A percentile compares a stretch with the other conserved stretches of the same genome.
Evolutionary conservation across 2,113 vertebrate species (phyloP).

Genomic region (Pseudorectes ferrugineus): DNA sequence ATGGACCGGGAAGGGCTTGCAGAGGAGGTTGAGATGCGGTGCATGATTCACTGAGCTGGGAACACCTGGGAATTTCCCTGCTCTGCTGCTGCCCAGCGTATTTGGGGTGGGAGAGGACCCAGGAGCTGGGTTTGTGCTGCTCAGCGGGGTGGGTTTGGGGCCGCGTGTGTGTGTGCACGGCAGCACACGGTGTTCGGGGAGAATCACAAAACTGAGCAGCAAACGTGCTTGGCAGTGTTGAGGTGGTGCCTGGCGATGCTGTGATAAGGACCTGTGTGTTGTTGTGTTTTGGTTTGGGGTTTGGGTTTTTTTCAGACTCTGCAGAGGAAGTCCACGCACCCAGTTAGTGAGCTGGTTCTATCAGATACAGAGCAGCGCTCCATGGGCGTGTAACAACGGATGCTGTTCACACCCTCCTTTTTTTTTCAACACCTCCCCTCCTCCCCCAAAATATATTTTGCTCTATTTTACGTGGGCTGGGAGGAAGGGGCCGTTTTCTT

Average conservation of each 20-base stretch:
- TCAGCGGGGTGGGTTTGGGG: neutral
- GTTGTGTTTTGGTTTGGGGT: slow-evolving; percentile 46
- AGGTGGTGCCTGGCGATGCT: slow-evolving; percentile 5
- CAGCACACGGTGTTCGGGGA: neutral
- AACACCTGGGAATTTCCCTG: neutral
- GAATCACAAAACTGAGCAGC: neutral
- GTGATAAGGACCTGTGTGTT: neutral
- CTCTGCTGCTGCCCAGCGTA: neutral
- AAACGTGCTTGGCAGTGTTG: neutral
- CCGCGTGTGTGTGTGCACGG: neutral
- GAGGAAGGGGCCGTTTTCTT: slow-evolving; percentile 43
- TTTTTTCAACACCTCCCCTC: slow-evolving; percentile 28
- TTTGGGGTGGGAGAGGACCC: neutral
- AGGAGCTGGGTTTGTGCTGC: neutral
- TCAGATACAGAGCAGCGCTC: slow-evolving; percentile 46
- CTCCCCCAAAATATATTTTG: slow-evolving; percentile 32
- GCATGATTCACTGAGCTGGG: neutral
- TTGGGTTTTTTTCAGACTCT: neutral
- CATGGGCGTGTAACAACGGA: slow-evolving; percentile 56
- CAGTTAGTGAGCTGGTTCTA: neutral
- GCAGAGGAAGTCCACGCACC: slow-evolving; percentile 53
- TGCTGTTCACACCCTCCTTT: slow-evolving; percentile 58
- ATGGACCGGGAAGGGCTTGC: neutral
- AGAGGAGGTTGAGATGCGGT: neutral
- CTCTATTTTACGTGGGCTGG: neutral